phyloP scores from a whole-genome alignment of 2,888 invertebrate genomes.

The Rhorus exstirpatorius region DNA sequence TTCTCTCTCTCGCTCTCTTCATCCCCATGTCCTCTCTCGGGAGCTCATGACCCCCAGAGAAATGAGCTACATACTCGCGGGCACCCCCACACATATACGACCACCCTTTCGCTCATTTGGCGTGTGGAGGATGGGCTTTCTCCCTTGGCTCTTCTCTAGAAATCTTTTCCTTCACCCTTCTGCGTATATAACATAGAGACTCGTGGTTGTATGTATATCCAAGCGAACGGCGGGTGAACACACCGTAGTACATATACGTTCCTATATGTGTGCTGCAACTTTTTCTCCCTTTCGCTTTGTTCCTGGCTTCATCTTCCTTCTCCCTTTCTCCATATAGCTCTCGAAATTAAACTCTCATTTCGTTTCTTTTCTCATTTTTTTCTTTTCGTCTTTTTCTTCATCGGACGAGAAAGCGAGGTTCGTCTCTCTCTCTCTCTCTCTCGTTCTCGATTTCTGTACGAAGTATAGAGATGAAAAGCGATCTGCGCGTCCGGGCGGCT shows the following conservation, averaged over 20 bases:
- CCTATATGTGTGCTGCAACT: constrained; percentile 57
- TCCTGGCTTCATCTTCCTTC: constrained; percentile 72
- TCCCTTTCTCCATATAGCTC: constrained; percentile 35
- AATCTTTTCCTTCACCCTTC: constrained; percentile 58
- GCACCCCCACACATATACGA: background rate
- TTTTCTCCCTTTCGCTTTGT: constrained; percentile 71
- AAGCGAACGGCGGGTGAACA: constrained; percentile 57
- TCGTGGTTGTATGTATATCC: constrained; percentile 30
- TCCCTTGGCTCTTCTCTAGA: constrained; percentile 38
- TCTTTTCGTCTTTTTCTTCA: constrained; percentile 21
- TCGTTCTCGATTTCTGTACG: background rate
- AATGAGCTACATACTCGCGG: constrained; percentile 55
- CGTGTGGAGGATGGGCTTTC: constrained; percentile 48
- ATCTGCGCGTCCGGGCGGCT: constrained; percentile 53
- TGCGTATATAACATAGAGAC: constrained; percentile 40
- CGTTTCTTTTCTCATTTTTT: constrained; percentile 40
- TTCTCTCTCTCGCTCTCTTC: constrained; percentile 49
- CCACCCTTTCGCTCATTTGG: constrained; percentile 29
- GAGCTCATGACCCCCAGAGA: constrained; percentile 60
- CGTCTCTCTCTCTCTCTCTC: constrained; percentile 16
- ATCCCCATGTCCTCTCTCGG: constrained; percentile 24
- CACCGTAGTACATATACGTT: constrained; percentile 41
- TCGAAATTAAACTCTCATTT: constrained; percentile 47
- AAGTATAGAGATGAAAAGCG: constrained; percentile 43
- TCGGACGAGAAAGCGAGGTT: constrained; percentile 35